phyloP scores from a whole-genome alignment of 2,113 vertebrate species.

The Bubo bubo region DNA sequence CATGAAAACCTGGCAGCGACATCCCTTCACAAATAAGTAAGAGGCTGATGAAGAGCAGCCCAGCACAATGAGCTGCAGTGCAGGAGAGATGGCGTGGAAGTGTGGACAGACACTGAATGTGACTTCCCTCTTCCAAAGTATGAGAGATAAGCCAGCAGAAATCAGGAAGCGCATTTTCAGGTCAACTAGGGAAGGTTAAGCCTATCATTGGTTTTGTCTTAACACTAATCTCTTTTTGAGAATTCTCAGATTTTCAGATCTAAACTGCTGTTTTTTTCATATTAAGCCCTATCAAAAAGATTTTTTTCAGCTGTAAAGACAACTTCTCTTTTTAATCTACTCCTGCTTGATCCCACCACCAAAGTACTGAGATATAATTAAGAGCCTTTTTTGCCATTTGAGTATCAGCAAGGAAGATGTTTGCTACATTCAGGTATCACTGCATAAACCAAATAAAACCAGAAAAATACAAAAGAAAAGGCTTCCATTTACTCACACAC shows the following conservation, averaged over 20 bases:
- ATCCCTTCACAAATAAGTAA: not conserved
- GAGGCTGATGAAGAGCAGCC: not conserved
- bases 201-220: not conserved
- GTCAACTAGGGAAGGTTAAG: not conserved
- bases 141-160: not conserved
- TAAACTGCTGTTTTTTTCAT: not conserved
- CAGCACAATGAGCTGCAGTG: accelerated
- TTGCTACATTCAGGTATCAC: not conserved
- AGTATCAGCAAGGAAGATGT: not conserved
- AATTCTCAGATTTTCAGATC: not conserved
- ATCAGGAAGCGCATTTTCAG: not conserved
- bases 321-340: not conserved
- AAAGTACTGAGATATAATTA: not conserved
- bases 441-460: not conserved
- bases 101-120: not conserved
- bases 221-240: not conserved
- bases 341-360: not conserved
- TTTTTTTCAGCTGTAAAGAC: not conserved
- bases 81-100: not conserved
- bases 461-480: not conserved
- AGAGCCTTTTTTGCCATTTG: not conserved
- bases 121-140: not conserved
- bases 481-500: not conserved
- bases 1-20: not conserved
- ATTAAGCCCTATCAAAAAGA: not conserved